These are phyloP conservation scores for Pteromalus puparum DNA, from an alignment of 1,140 invertebrate genomes.

Conservation along the genomic window DNA sequence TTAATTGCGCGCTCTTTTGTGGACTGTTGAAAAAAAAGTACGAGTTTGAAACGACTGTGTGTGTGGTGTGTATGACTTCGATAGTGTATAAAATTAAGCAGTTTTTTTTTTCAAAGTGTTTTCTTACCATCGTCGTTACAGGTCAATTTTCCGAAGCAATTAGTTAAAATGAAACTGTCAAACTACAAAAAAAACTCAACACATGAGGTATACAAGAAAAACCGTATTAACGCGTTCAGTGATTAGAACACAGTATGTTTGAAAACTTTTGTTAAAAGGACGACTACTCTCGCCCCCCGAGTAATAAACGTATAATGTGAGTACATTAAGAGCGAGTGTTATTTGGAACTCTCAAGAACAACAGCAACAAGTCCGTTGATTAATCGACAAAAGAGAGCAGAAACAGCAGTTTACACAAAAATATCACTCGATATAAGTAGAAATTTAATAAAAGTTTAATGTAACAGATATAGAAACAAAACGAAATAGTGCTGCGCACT, in stretches of 20 bases:
- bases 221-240: conserved; percentile 8
- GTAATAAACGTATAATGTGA: not conserved
- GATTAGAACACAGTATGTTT: not conserved
- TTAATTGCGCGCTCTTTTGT: not conserved
- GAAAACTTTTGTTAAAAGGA: conserved; percentile 14
- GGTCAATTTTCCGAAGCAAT: conserved; percentile 34
- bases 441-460: not conserved
- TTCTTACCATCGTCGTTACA: not conserved
- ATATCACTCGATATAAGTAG: not conserved
- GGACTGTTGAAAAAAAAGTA: not conserved
- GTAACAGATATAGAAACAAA: not conserved
- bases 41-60: too few relatives aligned
- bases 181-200: conserved; percentile 37
- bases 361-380: conserved; percentile 2
- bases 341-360: not conserved
- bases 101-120: too few relatives aligned
- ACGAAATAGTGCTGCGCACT: conserved; percentile 13
- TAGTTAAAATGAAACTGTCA: conserved; percentile 33
- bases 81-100: too few relatives aligned
- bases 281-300: not conserved
- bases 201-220: conserved; percentile 26
- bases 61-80: too few relatives aligned
- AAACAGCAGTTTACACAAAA: not conserved
- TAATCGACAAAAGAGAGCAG: conserved; percentile 42
- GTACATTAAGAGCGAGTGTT: not conserved